Conservation (phyloP, 2,888 invertebrate species). For the Suillia variegata region DNA sequence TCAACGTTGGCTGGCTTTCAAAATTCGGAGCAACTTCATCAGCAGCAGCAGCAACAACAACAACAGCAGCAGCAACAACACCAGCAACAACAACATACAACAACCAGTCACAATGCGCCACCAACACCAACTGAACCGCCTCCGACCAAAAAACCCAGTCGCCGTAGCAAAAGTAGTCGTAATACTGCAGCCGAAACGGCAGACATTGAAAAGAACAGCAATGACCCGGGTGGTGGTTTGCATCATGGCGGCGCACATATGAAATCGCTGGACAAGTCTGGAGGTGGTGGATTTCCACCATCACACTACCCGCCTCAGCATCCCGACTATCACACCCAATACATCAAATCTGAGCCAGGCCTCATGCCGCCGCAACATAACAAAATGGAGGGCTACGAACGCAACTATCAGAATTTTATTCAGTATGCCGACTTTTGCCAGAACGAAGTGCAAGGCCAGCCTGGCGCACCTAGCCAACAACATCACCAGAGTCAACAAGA, state of each 20-base stretch:
- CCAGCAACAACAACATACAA: constrained; percentile 46
- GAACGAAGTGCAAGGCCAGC: constrained; percentile 56
- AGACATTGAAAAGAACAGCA: constrained; percentile 58
- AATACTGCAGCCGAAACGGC: constrained; percentile 32
- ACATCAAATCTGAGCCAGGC: constrained; percentile 59
- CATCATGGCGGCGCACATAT: constrained; percentile 28
- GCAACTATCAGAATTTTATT: constrained; percentile 62
- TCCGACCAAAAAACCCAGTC: constrained; percentile 39
- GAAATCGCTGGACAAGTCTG: constrained; percentile 35
- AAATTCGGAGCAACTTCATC: constrained; percentile 41
- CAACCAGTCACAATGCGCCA: constrained; percentile 41
- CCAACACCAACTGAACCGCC: constrained; percentile 25
- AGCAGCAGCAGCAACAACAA: constrained; percentile 49
- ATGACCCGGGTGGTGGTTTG: constrained; percentile 59
- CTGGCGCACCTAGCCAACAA: constrained; percentile 45
- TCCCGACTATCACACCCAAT: constrained; percentile 52
- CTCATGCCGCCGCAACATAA: constrained; percentile 55
- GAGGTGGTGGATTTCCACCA: constrained; percentile 34
- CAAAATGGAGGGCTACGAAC: constrained; percentile 61
- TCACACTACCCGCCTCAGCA: constrained; percentile 42
- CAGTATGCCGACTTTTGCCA: constrained; percentile 62
- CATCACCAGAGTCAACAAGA: constrained; percentile 47
- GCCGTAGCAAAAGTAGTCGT: constrained; percentile 50
- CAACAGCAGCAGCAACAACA: constrained; percentile 42
- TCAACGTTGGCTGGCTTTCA: constrained; percentile 41